Percentiles rank a stretch among this genome's conserved stretches.
Evolutionary conservation across 1,140 invertebrate genomes (phyloP).

Genomic region (Gonatopus flavifemur): DNA sequence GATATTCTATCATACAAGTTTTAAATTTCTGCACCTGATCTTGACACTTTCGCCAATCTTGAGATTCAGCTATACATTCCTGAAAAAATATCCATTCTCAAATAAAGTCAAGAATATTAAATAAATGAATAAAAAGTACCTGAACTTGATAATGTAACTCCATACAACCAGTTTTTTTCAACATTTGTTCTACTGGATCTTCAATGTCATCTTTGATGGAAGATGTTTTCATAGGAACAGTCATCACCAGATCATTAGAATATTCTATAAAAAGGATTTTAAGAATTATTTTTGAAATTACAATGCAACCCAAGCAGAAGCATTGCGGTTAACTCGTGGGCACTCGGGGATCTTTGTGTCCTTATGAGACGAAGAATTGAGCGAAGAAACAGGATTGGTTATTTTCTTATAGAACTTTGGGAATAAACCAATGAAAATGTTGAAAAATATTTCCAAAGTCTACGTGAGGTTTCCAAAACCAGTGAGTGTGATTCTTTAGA

Average conservation of each 20-base stretch:
- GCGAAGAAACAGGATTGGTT: no score
- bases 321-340: no score
- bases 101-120: background rate
- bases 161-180: constrained; percentile 85
- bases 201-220: constrained; percentile 52
- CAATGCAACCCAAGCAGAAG: no score
- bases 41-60: constrained; percentile 91
- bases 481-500: no score
- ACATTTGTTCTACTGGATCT: constrained; percentile 81
- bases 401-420: no score
- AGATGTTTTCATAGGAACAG: background rate
- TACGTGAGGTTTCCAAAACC: no score
- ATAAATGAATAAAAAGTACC: constrained; percentile 49
- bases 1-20: constrained; percentile 71
- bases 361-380: no score
- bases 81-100: constrained; percentile 51
- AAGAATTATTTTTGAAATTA: no score
- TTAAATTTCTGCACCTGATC: constrained; percentile 76
- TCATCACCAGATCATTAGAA: constrained; percentile 20
- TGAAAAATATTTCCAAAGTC: no score
- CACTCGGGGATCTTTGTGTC: no score
- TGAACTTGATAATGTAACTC: constrained; percentile 85
- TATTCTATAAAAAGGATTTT: no score
- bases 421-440: no score
- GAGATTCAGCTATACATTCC: constrained; percentile 85